These are phyloP conservation scores for Akabosia matsudoensis DNA, from an alignment of 1,140 invertebrate species.

Conservation along the genomic window DNA sequence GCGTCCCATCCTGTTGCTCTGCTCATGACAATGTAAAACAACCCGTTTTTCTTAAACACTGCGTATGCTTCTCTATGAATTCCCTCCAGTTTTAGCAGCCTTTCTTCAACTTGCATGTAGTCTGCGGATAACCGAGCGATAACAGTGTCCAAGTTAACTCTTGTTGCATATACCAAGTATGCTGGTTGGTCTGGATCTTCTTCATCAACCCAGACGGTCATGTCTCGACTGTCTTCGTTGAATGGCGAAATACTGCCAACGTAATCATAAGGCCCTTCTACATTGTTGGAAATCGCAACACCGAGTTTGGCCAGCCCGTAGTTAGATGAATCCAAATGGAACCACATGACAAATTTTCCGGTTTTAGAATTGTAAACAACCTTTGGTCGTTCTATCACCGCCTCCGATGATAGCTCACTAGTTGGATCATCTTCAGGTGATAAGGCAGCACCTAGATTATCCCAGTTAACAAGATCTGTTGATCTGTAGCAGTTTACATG, in stretches of 20 bases:
- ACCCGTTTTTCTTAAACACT: slow-evolving; percentile 8
- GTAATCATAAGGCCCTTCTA: slow-evolving; percentile 21
- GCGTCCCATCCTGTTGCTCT: slow-evolving; percentile 8
- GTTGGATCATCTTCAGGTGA: not conserved
- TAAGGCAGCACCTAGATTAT: not conserved
- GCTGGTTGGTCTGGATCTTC: not conserved
- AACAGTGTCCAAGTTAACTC: slow-evolving; percentile 17
- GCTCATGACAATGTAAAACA: slow-evolving; percentile 2
- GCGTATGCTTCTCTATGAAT: slow-evolving; percentile 19
- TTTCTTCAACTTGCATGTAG: slow-evolving; percentile 8
- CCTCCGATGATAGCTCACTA: slow-evolving; percentile 11
- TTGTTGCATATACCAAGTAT: slow-evolving; percentile 14
- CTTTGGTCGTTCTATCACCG: slow-evolving; percentile 27
- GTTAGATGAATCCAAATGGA: slow-evolving; percentile 59
- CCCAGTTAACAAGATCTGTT: slow-evolving; percentile 16
- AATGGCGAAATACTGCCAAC: slow-evolving; percentile 10
- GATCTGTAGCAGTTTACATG: slow-evolving; percentile 23
- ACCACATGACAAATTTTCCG: slow-evolving; percentile 19
- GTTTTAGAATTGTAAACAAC: slow-evolving; percentile 24
- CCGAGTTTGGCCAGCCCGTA: slow-evolving; percentile 58
- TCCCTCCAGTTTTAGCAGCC: not conserved
- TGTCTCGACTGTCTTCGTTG: slow-evolving; percentile 24
- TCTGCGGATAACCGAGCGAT: slow-evolving; percentile 10
- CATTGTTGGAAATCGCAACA: slow-evolving; percentile 58
- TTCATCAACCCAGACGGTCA: slow-evolving; percentile 26